Evolutionary conservation across 2,888 invertebrate genomes (phyloP), one percentile per base, ranked within the genome.

Genomic region (Dugesia japonica): DNA sequence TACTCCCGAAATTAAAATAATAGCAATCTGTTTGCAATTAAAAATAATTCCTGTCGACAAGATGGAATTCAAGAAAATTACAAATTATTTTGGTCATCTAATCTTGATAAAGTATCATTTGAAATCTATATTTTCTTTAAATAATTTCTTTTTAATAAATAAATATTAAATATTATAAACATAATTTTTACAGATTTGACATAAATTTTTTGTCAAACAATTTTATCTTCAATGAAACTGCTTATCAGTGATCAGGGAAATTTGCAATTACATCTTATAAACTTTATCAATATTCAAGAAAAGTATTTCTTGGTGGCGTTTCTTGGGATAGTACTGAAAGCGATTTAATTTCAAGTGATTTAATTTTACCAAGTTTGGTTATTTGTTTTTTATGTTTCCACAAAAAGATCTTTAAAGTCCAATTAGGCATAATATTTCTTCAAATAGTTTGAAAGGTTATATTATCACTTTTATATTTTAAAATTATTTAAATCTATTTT

Each of bases 301-400:
- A 94, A 86, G 88, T 94, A 77, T 94, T 94, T 85, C 87, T 94
- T 71, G 98, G 98, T 9, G 98, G 97, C 1, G 90, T 94, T 79
- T 95, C 95, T 0, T 95, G 93, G 92, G 95, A 97, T 84, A 91
- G 94, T 78, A 90, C 91, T 0, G 94, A 97, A 85, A 82, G 85
- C 82, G 88, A 90, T 76, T 87, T 97, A 73, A 88, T 91, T 81
- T 88, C n/a, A n/a, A n/a, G n/a, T n/a, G n/a, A n/a, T n/a, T 90
- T 79, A 89, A 92, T 0, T 91, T 97, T 81, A 89, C 89, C 80
- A 90, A 89, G 77, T 95, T 94, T 85, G 92, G 94, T n/a, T 89
- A 89, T 0, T 89, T 94, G 77, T 89, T 90, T 79, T 90, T 95
- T 78, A 94, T 95, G 85, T 97, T 94, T 95, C 97, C 94, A n/a